Base-by-base conservation (phyloP, 2,113 vertebrate species). In the Ctenomys sociabilis region DNA sequence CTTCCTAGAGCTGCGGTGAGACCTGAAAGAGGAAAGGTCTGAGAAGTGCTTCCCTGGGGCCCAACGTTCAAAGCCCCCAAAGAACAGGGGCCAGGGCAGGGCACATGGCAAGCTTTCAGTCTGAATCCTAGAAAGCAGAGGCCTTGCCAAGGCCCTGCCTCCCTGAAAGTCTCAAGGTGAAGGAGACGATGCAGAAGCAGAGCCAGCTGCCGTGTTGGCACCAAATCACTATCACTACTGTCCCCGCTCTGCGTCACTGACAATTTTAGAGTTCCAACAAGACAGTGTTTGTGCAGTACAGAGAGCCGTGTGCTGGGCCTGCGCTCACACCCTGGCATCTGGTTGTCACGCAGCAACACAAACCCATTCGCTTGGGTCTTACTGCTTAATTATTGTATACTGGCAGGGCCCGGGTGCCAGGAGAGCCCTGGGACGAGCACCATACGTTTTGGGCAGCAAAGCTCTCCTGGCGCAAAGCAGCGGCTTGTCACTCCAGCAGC, bases 331-430 rank as follows among this genome's bases (percentile, higher is more conserved):
- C 63, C 85, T 77, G 83, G 75, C 95, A 83, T 91, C 97, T 96
- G 90, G 94, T 90, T 95, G 94, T 81, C 90, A 92, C 0, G 0
- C 59, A 61, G 91, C n/a, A 35, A 88, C 52, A 72, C 85, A 66
- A 77, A 85, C 75, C 84, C 87, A 88, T 91, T 45, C 87, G 21
- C 86, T 87, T 91, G 88, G 73, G 88, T 68, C 94, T 97, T 77
- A 93, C 95, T 24, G 72, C 96, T 96, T 97, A 93, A 95, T 96
- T 96, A 94, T 72, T 57, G 77, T 80, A 83, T 91, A 52, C n/a
- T 97, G 96, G 97, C 96, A 91, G 0, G 0, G 85, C 91, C 85
- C 22, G 0, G 3, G 91, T 66, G 77, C 83, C 94, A 68, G 66
- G 86, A 93, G 94, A 97, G 85, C 61, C 93, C 87, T 89, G 89